phyloP scores from a whole-genome alignment of 1,140 invertebrate genomes.

The Myzus persicae region DNA sequence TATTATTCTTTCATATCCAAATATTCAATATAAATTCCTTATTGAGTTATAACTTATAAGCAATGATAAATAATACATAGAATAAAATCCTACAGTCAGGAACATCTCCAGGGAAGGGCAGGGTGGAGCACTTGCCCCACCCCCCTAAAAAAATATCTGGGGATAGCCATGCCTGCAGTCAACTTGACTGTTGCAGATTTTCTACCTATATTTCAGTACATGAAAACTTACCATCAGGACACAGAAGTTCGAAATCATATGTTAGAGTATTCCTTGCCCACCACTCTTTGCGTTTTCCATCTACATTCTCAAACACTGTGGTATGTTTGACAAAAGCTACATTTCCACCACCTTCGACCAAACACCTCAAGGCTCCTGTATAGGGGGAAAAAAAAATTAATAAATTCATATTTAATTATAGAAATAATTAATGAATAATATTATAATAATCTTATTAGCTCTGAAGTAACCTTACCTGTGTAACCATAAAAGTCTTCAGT shows the following conservation, averaged over 20 bases:
- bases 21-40: too few species aligned
- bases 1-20: too few species aligned
- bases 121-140: too few species aligned
- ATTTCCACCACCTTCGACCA: slow-evolving; percentile 93
- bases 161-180: too few species aligned
- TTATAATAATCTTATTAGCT: not conserved
- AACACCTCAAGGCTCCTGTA: slow-evolving; percentile 83
- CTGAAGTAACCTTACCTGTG: slow-evolving; percentile 68
- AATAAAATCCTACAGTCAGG: too few species aligned
- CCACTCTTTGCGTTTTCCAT: slow-evolving; percentile 85
- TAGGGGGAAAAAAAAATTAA: slow-evolving; percentile 13
- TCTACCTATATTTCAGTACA: not conserved
- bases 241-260: slow-evolving; percentile 92
- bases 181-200: not conserved
- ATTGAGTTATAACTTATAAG: too few species aligned
- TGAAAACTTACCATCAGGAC: slow-evolving; percentile 80
- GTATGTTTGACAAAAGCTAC: slow-evolving; percentile 95
- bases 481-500: slow-evolving; percentile 89
- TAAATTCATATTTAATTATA: not conserved
- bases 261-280: slow-evolving; percentile 93
- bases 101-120: too few species aligned
- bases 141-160: too few species aligned
- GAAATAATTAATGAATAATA: not conserved
- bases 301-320: slow-evolving; percentile 89
- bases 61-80: not conserved